phyloP scores from a whole-genome alignment of 2,797 vertebrate genomes.

The Alauda arvensis region DNA sequence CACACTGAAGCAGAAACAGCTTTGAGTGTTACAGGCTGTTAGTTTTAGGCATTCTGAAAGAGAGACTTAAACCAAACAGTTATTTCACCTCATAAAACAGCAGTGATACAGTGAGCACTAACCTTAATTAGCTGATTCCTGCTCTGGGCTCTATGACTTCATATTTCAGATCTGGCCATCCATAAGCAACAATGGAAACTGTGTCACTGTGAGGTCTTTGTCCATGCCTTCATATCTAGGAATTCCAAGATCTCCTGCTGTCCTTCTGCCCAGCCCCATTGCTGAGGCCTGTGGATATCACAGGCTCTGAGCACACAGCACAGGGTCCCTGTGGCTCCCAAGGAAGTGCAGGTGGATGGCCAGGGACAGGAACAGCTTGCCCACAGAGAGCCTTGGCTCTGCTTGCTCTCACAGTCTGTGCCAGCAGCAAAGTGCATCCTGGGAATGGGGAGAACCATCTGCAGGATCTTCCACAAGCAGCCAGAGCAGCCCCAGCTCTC shows the following conservation, averaged over 20 bases:
- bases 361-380: neutral
- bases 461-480: neutral
- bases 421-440: neutral
- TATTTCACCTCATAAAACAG: neutral
- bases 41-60: neutral
- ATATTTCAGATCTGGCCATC: neutral
- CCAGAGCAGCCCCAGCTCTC: neutral
- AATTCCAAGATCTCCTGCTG: neutral
- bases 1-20: neutral
- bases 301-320: neutral
- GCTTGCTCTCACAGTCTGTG: neutral
- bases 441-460: neutral
- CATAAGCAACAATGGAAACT: neutral
- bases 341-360: neutral
- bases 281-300: neutral
- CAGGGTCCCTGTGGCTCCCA: neutral
- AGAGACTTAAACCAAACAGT: neutral
- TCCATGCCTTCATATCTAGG: accelerated
- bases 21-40: neutral
- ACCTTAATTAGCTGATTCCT: neutral
- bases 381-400: accelerated
- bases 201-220: neutral
- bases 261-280: neutral
- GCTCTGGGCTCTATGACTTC: neutral
- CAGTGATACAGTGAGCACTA: accelerated